phyloP scores from a whole-genome alignment of 2,888 invertebrate genomes.

The Digitonthophagus gazella region DNA sequence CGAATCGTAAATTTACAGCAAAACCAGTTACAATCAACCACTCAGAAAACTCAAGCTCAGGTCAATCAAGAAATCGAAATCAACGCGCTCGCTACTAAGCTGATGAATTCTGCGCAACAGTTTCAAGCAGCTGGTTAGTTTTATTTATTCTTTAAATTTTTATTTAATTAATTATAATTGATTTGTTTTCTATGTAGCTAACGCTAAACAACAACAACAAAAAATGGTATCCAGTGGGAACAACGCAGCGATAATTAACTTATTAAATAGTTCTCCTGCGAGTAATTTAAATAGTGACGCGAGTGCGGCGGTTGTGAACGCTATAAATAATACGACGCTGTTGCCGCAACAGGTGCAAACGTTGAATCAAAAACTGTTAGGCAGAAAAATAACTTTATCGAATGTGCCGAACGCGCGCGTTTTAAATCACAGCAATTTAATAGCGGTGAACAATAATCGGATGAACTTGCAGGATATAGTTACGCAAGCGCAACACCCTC shows the following conservation, averaged over 20 bases:
- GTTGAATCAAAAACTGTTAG: constrained; percentile 51
- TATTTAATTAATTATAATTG: constrained; percentile 1
- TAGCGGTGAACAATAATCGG: constrained; percentile 45
- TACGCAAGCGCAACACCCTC: constrained; percentile 44
- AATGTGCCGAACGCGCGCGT: constrained; percentile 52
- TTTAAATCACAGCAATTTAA: constrained; percentile 50
- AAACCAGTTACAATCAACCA: constrained; percentile 60
- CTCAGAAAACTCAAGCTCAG: constrained; percentile 35
- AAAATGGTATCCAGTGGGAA: constrained; percentile 52
- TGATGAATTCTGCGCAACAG: constrained; percentile 80
- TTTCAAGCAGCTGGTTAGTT: constrained; percentile 63
- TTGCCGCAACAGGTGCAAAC: constrained; percentile 46
- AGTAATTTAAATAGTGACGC: constrained; percentile 57
- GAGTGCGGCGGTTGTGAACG: constrained; percentile 57
- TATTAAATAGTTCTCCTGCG: constrained; percentile 77
- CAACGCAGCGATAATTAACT: constrained; percentile 74
- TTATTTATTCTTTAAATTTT: constrained; percentile 10
- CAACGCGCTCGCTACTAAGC: constrained; percentile 74
- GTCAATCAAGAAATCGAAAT: constrained; percentile 63
- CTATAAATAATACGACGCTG: constrained; percentile 47
- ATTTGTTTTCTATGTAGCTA: constrained; percentile 33
- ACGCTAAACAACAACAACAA: constrained; percentile 40
- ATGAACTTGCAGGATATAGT: constrained; percentile 39
- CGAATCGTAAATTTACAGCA: constrained; percentile 60
- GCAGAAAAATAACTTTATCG: constrained; percentile 59